Evolutionary conservation across 2,888 invertebrate species (phyloP), one percentile per base, ranked within the genome.

Genomic region (Halictus quadricinctus): DNA sequence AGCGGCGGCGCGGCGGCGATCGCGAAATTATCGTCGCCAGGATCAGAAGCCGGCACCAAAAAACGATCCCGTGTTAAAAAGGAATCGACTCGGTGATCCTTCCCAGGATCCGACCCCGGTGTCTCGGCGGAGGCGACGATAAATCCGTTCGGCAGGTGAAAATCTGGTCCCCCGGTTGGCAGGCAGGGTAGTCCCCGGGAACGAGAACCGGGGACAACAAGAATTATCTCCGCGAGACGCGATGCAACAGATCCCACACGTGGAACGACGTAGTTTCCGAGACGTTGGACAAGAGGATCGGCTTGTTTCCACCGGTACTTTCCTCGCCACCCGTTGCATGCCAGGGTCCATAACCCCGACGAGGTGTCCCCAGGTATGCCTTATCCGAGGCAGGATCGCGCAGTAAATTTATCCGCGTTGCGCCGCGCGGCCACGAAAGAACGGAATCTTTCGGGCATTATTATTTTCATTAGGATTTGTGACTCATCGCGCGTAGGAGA

Each of bases 291-390:
- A 64, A 80, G 64, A 72, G 77, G 50, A 70, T 36, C 69, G 64
- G 81, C 69, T 76, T 73, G 78, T 77, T 73, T 79, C 76, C 72
- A 75, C 70, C 81, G 88, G 73, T 87, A 81, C 83, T 84, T 82
- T 87, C 79, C 83, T 84, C 85, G 91, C 88, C 92, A 92, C 92
- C 91, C 91, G 92, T 90, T 92, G 91, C 91, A 93, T 91, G 90
- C 89, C 91, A 87, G 92, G 93, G 91, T 92, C 93, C 92, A 93
- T 92, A 94, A 93, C 93, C 93, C 92, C 92, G 93, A 92, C 91
- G 93, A 94, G 94, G 94, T 94, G 94, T 94, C 94, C 93, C 93
- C 94, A 94, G 94, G 94, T 94, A 94, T 93, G 93, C 90, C 92
- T 94, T 94, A 94, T 94, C 94, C 91, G 86, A 86, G 87, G 76